Evolutionary conservation across 2,888 invertebrate species (phyloP).

Genomic region (Drosophila pullipes): DNA sequence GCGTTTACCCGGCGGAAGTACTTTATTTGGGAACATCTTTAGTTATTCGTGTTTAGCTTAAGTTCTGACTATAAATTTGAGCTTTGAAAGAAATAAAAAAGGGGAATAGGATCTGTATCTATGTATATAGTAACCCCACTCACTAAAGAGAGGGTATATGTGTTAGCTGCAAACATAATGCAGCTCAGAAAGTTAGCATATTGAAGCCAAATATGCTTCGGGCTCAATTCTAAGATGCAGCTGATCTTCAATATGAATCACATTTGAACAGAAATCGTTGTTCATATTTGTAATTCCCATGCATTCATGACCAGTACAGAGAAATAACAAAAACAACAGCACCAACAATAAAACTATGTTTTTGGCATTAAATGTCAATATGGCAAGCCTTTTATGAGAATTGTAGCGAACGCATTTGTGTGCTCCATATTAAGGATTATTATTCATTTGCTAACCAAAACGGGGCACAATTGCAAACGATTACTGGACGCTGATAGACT

Average conservation of each 20-base stretch:
- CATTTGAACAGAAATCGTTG: slow-evolving; percentile 29
- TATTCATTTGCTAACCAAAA: slow-evolving; percentile 73
- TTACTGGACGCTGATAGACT: slow-evolving; percentile 69
- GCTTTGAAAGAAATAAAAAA: not conserved
- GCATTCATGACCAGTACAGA: slow-evolving; percentile 24
- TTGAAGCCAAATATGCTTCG: slow-evolving; percentile 16
- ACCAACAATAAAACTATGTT: slow-evolving; percentile 15
- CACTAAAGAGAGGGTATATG: too few relatives aligned
- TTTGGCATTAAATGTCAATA: slow-evolving; percentile 74
- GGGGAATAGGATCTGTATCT: not conserved
- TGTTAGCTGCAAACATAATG: slow-evolving; percentile 4
- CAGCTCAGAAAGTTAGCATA: slow-evolving; percentile 3
- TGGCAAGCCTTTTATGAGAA: slow-evolving; percentile 71
- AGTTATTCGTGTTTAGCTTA: not conserved
- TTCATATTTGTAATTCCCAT: slow-evolving; percentile 54
- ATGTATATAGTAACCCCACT: too few relatives aligned
- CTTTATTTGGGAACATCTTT: not conserved
- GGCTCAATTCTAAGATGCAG: slow-evolving; percentile 23
- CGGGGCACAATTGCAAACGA: slow-evolving; percentile 71
- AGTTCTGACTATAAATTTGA: not conserved
- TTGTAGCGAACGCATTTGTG: slow-evolving; percentile 72
- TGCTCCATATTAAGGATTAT: slow-evolving; percentile 78
- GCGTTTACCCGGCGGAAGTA: not conserved
- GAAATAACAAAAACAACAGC: not conserved
- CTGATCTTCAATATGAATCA: slow-evolving; percentile 35